Evolutionary conservation across 2,797 vertebrate genomes (phyloP), one percentile per base, ranked within the genome.

Genomic region (Muraenolepis orangiensis): DNA sequence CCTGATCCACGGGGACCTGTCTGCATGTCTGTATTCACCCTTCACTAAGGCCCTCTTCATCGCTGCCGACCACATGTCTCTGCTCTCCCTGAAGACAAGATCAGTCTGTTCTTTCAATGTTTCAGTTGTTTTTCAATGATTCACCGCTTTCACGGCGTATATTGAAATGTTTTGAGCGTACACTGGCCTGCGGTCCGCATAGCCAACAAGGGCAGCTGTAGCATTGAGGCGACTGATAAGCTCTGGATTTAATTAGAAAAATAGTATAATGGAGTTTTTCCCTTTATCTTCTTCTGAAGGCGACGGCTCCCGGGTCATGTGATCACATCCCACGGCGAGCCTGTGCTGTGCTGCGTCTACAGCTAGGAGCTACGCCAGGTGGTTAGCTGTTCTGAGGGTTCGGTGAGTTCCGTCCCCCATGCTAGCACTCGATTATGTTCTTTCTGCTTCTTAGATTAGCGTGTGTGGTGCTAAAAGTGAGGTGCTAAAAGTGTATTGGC

Each of bases 311-410:
- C 88, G 80, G 83, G 89, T 7, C 84, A 79, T 73, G 73, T 85
- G 46, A 85, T 78, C 1, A 82, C 88, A 72, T 95, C 95, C 23
- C 95, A 95, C 73, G 87, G 87, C 75, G 93, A 96, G 76, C 88
- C 94, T 0, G 86, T 94, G 70, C 82, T 86, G 72, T 95, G 95
- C 88, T 95, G 94, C 66, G 84, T 85, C 61, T 95, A 93, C 87
- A 95, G 90, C 69, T 76, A 89, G 11, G 86, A 90, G 76, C 95
- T 96, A 77, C 87, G 90, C 72, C 93, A 94, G 68, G 91, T 95
- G 71, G 91, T 95, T 81, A 95, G 93, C 92, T 95, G 94, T 87
- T 91, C 90, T 0, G 89, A 95, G 70, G 91, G 87, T 31, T 95
- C 94, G 20, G 94, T 95, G 90, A 95, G 95, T 23, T n/a, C 20